Percentiles rank a stretch among this genome's conserved stretches.
Evolutionary conservation across 2,888 invertebrate species (phyloP).

Genomic region (Rotaria magnacalcarata): DNA sequence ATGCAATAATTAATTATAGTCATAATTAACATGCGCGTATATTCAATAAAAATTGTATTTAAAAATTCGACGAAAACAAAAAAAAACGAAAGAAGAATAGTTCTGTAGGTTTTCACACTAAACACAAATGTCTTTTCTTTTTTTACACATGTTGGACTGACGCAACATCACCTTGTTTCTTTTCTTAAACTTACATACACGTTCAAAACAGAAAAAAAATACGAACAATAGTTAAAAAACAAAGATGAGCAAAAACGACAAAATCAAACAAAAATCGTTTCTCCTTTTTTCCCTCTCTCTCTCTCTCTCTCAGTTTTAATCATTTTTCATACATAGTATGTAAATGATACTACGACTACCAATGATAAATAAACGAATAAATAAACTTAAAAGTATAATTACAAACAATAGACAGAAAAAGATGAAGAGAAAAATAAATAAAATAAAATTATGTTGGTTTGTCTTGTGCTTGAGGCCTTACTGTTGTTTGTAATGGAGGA

Average conservation of each 20-base stretch:
- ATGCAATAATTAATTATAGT: not conserved
- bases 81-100: not conserved
- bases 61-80: slow-evolving; percentile 13
- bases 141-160: slow-evolving; percentile 16
- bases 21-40: not conserved
- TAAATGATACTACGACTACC: not conserved
- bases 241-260: too few species aligned
- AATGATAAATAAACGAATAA: not conserved
- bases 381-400: not conserved
- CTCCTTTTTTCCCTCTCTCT: not conserved
- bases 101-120: not conserved
- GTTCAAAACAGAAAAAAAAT: not conserved
- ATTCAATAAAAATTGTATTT: slow-evolving; percentile 26
- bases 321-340: not conserved
- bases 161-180: not conserved
- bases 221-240: slow-evolving; percentile 14
- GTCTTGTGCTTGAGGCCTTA: not conserved
- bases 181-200: not conserved
- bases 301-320: not conserved
- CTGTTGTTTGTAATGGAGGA: not conserved
- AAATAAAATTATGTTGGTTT: not conserved
- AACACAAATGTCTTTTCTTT: not conserved
- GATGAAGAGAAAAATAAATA: not conserved
- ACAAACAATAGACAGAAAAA: not conserved
- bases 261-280: not conserved